phyloP scores from a whole-genome alignment of 2,797 vertebrate genomes.

The Dendrocincla fuliginosa region DNA sequence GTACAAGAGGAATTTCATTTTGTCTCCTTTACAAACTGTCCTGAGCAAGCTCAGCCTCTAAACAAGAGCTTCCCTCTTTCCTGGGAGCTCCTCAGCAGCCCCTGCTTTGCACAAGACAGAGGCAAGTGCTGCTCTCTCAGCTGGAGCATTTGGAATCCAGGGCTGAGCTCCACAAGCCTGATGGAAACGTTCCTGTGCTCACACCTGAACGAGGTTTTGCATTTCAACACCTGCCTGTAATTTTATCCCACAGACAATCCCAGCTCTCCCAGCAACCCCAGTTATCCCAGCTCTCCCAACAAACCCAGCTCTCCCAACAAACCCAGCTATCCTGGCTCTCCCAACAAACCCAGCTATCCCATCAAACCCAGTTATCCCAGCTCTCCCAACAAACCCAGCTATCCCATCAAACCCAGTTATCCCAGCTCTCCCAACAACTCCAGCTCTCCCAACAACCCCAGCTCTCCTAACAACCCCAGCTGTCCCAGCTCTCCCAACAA shows the following conservation, averaged over 20 bases:
- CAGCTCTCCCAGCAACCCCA: not conserved
- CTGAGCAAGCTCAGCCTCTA: not conserved
- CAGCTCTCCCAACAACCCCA: too few relatives aligned
- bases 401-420: too few relatives aligned
- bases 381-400: too few relatives aligned
- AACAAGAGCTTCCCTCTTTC: not conserved
- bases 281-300: not conserved
- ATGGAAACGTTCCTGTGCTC: not conserved
- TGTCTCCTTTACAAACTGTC: not conserved
- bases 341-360: too few relatives aligned
- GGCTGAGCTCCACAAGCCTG: rapidly evolving
- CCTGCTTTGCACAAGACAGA: not conserved
- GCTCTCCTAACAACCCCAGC: too few relatives aligned
- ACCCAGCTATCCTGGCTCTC: too few relatives aligned
- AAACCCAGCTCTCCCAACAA: not conserved
- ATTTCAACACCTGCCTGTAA: rapidly evolving
- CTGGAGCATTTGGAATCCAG: rapidly evolving
- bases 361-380: too few relatives aligned
- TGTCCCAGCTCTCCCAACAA: too few relatives aligned
- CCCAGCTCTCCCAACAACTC: too few relatives aligned
- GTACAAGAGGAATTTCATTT: not conserved
- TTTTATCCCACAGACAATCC: rapidly evolving
- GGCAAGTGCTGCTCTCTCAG: not conserved
- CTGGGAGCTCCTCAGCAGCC: not conserved
- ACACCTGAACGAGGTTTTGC: rapidly evolving